These are phyloP conservation scores for Falco columbarius DNA, from an alignment of 2,797 vertebrate species.

Conservation along the genomic window DNA sequence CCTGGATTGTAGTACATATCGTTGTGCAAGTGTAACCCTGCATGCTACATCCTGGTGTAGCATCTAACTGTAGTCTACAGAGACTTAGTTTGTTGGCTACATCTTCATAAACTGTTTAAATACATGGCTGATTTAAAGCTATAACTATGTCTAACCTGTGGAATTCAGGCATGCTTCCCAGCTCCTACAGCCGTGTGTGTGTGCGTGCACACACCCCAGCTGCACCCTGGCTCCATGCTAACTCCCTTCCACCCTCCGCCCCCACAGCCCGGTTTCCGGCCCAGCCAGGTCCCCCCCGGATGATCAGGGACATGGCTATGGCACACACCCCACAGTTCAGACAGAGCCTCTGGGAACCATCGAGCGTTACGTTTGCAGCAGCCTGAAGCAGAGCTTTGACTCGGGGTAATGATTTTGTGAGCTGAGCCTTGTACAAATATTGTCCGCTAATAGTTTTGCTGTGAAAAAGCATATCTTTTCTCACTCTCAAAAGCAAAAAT, in stretches of 20 bases:
- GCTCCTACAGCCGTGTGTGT: background rate
- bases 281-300: background rate
- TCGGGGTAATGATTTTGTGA: background rate
- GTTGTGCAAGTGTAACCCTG: background rate
- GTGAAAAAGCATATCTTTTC: background rate
- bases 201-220: background rate
- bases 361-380: background rate
- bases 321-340: background rate
- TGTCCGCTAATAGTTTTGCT: background rate
- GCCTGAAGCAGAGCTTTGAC: conserved; percentile 32
- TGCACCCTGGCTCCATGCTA: background rate
- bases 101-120: conserved; percentile 16
- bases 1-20: background rate
- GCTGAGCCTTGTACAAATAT: background rate
- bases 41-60: background rate
- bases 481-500: background rate
- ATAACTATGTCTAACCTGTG: background rate
- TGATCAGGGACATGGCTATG: background rate
- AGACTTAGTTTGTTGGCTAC: background rate
- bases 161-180: background rate
- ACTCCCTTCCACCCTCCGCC: background rate
- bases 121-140: conserved; percentile 2
- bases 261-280: background rate
- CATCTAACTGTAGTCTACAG: background rate
- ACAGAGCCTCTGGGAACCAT: conserved; percentile 25